phyloP scores from a whole-genome alignment of 2,888 invertebrate genomes.

The Eucriotettix oculatus region DNA sequence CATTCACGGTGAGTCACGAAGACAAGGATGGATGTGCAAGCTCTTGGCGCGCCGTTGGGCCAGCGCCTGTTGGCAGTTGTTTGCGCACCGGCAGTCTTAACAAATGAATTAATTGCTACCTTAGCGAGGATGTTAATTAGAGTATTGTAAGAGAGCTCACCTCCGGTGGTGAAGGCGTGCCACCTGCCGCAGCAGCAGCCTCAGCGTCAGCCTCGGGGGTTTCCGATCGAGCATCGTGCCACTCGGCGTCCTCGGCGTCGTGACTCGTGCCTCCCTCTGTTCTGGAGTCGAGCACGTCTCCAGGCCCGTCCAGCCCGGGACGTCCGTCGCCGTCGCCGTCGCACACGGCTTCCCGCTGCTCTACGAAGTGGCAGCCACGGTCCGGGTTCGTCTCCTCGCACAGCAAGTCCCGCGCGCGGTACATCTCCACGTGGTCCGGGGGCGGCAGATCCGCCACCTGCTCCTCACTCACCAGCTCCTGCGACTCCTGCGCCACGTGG shows the following conservation, averaged over 20 bases:
- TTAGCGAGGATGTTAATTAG: too few species aligned
- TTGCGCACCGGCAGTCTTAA: too few species aligned
- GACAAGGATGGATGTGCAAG: too few species aligned
- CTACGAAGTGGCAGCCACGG: neutral
- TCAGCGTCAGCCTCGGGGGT: neutral
- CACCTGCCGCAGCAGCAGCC: neutral
- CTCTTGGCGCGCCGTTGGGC: too few species aligned
- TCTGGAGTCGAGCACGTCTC: neutral
- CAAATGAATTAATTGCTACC: too few species aligned
- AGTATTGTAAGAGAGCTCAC: too few species aligned
- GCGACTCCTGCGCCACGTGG: neutral
- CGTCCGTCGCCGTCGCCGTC: neutral
- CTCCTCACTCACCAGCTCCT: conserved; percentile 21
- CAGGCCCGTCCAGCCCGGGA: neutral
- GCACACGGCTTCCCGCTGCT: neutral
- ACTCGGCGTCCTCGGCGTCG: neutral
- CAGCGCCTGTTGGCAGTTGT: too few species aligned
- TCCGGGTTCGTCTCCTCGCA: neutral
- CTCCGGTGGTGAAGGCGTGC: neutral
- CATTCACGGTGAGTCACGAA: too few species aligned
- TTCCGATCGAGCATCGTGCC: neutral
- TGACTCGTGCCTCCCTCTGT: neutral
- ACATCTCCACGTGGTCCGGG: neutral
- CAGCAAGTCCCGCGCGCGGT: neutral
- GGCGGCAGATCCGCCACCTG: conserved; percentile 18